Conservation (phyloP, 2,113 vertebrate species). For the Lathamus discolor region DNA sequence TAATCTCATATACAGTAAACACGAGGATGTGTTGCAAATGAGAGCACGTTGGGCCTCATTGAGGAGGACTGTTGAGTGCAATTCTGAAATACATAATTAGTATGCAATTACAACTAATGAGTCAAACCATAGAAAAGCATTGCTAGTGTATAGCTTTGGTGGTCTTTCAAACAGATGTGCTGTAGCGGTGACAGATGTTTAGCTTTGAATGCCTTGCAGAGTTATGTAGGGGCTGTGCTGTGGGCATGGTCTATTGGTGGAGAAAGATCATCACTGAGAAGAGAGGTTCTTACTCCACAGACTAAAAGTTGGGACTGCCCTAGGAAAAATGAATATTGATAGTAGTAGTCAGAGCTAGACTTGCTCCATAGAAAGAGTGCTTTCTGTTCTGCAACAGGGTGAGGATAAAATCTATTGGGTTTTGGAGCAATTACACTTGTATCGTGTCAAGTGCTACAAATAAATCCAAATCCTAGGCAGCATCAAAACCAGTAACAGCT, state of each 20-base stretch:
- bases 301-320: not conserved
- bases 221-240: not conserved
- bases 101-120: not conserved
- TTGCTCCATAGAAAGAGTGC: accelerated
- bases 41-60: not conserved
- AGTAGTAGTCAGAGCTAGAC: not conserved
- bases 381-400: not conserved
- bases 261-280: not conserved
- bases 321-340: not conserved
- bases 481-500: not conserved
- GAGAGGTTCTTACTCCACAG: not conserved
- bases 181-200: not conserved
- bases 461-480: not conserved
- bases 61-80: not conserved
- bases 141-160: not conserved
- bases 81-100: not conserved
- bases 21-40: not conserved
- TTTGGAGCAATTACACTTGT: not conserved
- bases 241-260: not conserved
- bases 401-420: not conserved
- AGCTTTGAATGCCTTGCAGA: not conserved
- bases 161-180: not conserved
- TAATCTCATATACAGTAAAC: not conserved
- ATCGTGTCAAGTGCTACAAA: not conserved
- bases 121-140: not conserved